phyloP scores from a whole-genome alignment of 2,888 invertebrate genomes.

The Cryptosula pallasiana region DNA sequence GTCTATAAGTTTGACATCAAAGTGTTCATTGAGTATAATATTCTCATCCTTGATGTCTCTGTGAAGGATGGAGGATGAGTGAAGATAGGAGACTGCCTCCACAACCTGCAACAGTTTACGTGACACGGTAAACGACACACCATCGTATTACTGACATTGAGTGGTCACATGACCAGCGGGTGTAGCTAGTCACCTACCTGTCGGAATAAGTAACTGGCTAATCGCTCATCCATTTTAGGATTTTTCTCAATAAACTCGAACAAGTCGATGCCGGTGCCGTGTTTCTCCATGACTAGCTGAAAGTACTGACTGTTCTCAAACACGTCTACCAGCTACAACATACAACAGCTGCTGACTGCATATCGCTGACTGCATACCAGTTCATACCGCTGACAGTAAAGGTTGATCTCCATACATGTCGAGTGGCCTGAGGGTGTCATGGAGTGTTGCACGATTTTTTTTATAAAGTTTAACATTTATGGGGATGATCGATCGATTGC shows the following conservation, averaged over 20 bases:
- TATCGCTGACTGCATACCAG: too few relatives aligned
- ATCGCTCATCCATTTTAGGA: conserved; percentile 64
- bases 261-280: conserved; percentile 70
- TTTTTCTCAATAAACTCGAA: conserved; percentile 72
- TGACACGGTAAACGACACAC: too few relatives aligned
- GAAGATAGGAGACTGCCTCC: conserved; percentile 66
- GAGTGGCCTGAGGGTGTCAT: too few relatives aligned
- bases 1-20: conserved; percentile 69
- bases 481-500: too few relatives aligned
- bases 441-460: too few relatives aligned
- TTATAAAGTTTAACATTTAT: too few relatives aligned
- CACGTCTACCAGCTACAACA: conserved; percentile 64
- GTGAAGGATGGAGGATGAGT: conserved; percentile 63
- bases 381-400: too few relatives aligned
- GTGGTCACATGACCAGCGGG: too few relatives aligned
- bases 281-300: conserved; percentile 73
- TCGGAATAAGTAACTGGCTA: conserved; percentile 67
- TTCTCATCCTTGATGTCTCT: conserved; percentile 74
- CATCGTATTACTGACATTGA: too few relatives aligned
- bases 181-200: conserved; percentile 63
- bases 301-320: conserved; percentile 67
- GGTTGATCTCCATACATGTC: too few relatives aligned
- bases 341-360: too few relatives aligned
- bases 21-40: conserved; percentile 67
- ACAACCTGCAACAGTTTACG: conserved; percentile 62